Percentiles rank a stretch among this genome's conserved stretches.
phyloP scores from a whole-genome alignment of 1,140 invertebrate species.

The Daktulosphaira vitifoliae region DNA sequence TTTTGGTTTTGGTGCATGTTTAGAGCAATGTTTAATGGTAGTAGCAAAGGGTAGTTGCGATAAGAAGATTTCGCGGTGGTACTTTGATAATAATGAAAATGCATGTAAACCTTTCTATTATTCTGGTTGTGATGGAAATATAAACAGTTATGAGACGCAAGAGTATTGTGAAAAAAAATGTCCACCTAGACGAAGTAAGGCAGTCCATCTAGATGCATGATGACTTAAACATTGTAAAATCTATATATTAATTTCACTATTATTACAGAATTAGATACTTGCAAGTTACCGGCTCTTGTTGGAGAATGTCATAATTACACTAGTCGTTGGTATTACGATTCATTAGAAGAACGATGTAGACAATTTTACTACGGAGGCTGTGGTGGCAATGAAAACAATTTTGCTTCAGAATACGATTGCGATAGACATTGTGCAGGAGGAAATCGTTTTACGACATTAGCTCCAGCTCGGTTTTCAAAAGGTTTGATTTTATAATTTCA shows the following conservation, averaged over 20 bases:
- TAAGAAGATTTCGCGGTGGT: constrained; percentile 69
- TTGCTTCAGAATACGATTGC: constrained; percentile 58
- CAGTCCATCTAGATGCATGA: not conserved
- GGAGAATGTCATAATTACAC: constrained; percentile 74
- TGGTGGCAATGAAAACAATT: constrained; percentile 73
- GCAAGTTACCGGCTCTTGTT: constrained; percentile 61
- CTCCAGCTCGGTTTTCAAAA: constrained; percentile 9
- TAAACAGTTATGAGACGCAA: constrained; percentile 72
- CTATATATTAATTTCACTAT: not conserved
- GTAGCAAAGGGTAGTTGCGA: constrained; percentile 71
- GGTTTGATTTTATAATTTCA: too few relatives aligned
- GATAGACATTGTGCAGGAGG: constrained; percentile 50
- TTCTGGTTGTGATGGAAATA: constrained; percentile 82
- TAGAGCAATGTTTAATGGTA: constrained; percentile 69
- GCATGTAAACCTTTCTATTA: constrained; percentile 93
- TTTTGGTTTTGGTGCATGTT: constrained; percentile 18
- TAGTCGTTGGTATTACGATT: constrained; percentile 76
- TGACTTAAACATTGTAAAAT: not conserved
- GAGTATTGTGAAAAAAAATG: constrained; percentile 71
- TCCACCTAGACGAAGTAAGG: constrained; percentile 68
- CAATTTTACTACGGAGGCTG: constrained; percentile 77
- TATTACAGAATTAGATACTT: constrained; percentile 56
- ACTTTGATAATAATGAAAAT: constrained; percentile 74
- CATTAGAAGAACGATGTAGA: constrained; percentile 56
- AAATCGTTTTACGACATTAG: constrained; percentile 13